A percentile compares a stretch with the other conserved stretches of the same genome.
These are phyloP conservation scores for Aporrectodea caliginosa DNA, from an alignment of 1,140 invertebrate genomes.

Conservation along the genomic window DNA sequence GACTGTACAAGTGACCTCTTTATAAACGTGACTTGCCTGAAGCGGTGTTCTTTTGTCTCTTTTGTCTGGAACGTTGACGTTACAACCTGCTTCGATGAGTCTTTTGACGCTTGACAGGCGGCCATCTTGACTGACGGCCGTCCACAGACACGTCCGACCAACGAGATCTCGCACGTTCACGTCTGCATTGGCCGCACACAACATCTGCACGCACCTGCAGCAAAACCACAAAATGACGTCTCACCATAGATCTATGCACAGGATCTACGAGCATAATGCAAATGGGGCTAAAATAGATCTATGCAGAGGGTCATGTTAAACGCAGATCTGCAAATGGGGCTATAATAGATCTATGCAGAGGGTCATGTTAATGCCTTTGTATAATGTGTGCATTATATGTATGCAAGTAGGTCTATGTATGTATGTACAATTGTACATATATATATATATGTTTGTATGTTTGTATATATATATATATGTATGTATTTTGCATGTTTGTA, in stretches of 20 bases:
- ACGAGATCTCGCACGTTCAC: slow-evolving; percentile 19
- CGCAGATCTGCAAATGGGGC: no score
- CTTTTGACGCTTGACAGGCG: slow-evolving; percentile 6
- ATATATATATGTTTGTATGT: no score
- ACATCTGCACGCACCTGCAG: slow-evolving; percentile 20
- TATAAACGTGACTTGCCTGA: slow-evolving; percentile 12
- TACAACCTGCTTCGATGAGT: slow-evolving; percentile 2
- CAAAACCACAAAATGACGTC: no score
- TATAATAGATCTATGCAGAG: no score
- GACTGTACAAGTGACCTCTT: no score
- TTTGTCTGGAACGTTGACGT: slow-evolving; percentile 22
- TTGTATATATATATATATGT: no score
- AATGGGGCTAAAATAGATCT: no score
- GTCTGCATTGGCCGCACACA: slow-evolving; percentile 17
- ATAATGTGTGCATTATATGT: neutral
- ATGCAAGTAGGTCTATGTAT: neutral
- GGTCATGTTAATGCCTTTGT: no score
- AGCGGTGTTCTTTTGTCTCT: slow-evolving; percentile 19
- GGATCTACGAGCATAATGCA: no score
- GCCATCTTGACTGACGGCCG: slow-evolving; percentile 19
- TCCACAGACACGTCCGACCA: slow-evolving; percentile 12
- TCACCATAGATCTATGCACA: no score
- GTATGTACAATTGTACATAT: neutral
- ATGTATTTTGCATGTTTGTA: no score
- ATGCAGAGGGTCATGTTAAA: no score